Base-by-base conservation (phyloP, 2,888 invertebrate genomes). In the Acronicta leporina region DNA sequence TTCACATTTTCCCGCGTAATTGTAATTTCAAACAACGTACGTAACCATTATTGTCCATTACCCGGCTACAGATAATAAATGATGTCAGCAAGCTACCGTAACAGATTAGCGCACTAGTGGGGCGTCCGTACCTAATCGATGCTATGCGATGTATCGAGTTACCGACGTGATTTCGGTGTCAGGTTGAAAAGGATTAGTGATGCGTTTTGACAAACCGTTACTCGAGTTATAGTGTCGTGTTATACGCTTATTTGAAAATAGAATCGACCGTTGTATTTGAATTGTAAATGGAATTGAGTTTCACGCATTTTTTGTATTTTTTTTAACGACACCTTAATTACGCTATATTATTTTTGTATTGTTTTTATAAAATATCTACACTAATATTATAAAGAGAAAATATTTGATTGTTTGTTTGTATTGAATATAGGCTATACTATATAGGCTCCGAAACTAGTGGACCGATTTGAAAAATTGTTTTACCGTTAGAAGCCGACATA, bases 111-210 rank as follows among this genome's bases (percentile, higher is more conserved):
- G 77, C 79, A 79, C 80, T 77, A 64, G 77, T 79, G 75, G 72
- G 80, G 80, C 75, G 72, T 75, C 80, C 77, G 75, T 56, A 66
- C 65, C 76, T 80, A 82, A 83, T 84, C 84, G 84, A 83, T 83
- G 80, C 83, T 64, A 70, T 55, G 68, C 74, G 73, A 68, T 63
- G 67, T 70, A 68, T 81, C 73, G 73, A 64, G 77, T 80, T 82
- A 78, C 82, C 42, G 61, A 63, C 72, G 77, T 77, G 80, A 82
- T 81, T 77, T 77, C 56, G 68, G 75, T 79, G 77, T 79, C 75
- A 54, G 68, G 80, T 62, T 67, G 51, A 54, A 43, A 45, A 60
- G 72, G 67, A 68, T 69, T 68, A 56, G 46, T 64, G 43, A 69
- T 73, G 67, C 56, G 68, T 70, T 78, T 72, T 46, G 51, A 70